Conservation (phyloP, 2,888 invertebrate genomes). For the Himalopsyche tibetana region DNA sequence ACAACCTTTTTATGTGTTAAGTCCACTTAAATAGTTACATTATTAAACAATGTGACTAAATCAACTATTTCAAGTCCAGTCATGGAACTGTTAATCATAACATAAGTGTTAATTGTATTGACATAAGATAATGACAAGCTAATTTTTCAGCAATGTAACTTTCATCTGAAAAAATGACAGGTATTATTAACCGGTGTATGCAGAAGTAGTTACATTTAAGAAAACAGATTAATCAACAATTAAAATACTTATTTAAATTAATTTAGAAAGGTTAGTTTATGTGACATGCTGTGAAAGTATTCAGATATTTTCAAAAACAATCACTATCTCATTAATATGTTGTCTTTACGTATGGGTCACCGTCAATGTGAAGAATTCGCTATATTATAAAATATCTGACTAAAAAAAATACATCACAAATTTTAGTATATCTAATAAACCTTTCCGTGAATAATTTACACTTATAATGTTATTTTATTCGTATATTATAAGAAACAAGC, state of each 20-base stretch:
- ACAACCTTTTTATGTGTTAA: too few relatives aligned
- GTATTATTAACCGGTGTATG: background rate
- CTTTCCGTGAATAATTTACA: too few relatives aligned
- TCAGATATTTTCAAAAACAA: background rate
- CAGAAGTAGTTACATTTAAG: background rate
- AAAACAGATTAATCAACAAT: background rate
- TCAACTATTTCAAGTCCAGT: too few relatives aligned
- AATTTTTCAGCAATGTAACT: background rate
- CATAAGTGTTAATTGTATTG: constrained; percentile 3
- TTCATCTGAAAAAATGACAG: constrained; percentile 9
- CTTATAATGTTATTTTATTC: too few relatives aligned
- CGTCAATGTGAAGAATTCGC: too few relatives aligned
- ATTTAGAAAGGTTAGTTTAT: constrained; percentile 6
- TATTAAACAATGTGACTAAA: too few relatives aligned
- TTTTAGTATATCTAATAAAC: too few relatives aligned
- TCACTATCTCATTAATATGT: background rate
- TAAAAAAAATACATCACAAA: too few relatives aligned
- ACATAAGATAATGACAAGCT: background rate
- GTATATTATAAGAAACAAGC: too few relatives aligned
- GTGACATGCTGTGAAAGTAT: background rate
- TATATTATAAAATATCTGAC: too few relatives aligned
- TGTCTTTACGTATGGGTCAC: too few relatives aligned
- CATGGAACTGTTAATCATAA: background rate
- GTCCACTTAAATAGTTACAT: too few relatives aligned
- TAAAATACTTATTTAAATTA: background rate